Base-by-base conservation (phyloP, 2,888 invertebrate species). In the Napeogenes sylphis region DNA sequence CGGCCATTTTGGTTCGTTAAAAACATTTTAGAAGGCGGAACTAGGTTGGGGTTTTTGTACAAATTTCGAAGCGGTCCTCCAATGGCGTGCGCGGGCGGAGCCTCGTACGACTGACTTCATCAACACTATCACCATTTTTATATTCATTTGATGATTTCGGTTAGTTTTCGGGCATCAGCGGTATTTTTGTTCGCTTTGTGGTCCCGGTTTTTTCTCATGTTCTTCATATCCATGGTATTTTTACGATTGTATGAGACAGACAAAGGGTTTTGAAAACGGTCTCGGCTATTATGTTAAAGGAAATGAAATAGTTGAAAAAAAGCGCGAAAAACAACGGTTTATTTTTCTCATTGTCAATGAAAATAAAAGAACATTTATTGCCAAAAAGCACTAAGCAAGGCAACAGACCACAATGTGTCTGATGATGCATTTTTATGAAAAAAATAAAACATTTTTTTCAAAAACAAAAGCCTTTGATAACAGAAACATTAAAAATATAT, bases 21-120 rank as follows among this genome's bases (percentile, higher is more conserved):
- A 86, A 89, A 87, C 87, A 87, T 87, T 89, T 86, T 87, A 85
- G 89, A 88, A 90, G 89, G 90, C 90, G 90, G 89, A 88, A 87
- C 90, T 88, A 88, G 83, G 83, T 85, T 84, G 85, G 85, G 81
- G 85, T 85, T 88, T 89, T 88, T 87, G 87, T 89, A 86, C 81
- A 35, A 85, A 87, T 85, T 89, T 87, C 83, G 85, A 85, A 81
- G 80, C 83, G 81, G 79, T 80, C 85, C 85, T 84, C 90, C 90
- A 90, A 89, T 90, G 54, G 88, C 85, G 82, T 73, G 84, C 85
- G 87, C 87, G 87, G 89, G 90, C 89, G 89, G 87, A 80, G 90
- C 86, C 80, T 84, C 81, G 82, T 87, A 85, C 82, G 78, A 77
- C 84, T 89, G 88, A 88, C 87, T 89, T 87, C 81, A 83, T 75